Evolutionary conservation across 2,888 invertebrate genomes (phyloP).

Genomic region (Drosophila prostipennis): DNA sequence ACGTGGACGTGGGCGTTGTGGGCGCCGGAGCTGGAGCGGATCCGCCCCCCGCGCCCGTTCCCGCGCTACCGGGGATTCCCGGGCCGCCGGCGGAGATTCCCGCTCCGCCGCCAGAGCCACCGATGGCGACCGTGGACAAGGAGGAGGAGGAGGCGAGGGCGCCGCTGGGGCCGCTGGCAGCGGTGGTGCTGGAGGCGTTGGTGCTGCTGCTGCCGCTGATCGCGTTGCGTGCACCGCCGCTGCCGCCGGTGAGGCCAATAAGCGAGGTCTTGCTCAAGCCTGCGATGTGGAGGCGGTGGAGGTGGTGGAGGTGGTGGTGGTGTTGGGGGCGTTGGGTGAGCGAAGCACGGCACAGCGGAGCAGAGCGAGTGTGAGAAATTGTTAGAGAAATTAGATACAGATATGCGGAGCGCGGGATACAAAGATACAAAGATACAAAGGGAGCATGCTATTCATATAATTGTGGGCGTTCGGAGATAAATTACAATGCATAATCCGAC

Average conservation of each 20-base stretch:
- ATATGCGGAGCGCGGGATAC: constrained; percentile 14
- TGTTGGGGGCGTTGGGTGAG: constrained; percentile 7
- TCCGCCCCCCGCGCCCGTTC: constrained; percentile 7
- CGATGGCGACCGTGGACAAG: not conserved
- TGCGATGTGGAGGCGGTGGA: constrained; percentile 78
- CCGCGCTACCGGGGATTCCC: constrained; percentile 10
- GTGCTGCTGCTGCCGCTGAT: constrained; percentile 73
- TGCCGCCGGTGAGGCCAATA: constrained; percentile 89
- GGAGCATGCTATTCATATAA: constrained; percentile 55
- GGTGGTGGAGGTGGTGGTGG: too few relatives aligned
- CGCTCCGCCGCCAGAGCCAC: constrained; percentile 9
- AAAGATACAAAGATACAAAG: constrained; percentile 42
- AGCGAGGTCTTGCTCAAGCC: constrained; percentile 92
- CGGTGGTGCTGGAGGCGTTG: constrained; percentile 1
- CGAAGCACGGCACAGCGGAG: constrained; percentile 29
- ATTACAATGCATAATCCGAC: constrained; percentile 50
- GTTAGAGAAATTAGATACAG: constrained; percentile 37
- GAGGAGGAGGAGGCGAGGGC: not conserved
- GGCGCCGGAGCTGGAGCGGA: constrained; percentile 85
- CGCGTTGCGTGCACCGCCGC: constrained; percentile 86
- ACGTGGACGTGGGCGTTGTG: constrained; percentile 87
- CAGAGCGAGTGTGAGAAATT: constrained; percentile 73
- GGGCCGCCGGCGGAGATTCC: not conserved
- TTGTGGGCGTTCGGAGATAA: constrained; percentile 73
- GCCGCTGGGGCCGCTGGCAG: constrained; percentile 1